Evolutionary conservation across 2,797 vertebrate species (phyloP).

Genomic region (Brachyrhaphis roseni): DNA sequence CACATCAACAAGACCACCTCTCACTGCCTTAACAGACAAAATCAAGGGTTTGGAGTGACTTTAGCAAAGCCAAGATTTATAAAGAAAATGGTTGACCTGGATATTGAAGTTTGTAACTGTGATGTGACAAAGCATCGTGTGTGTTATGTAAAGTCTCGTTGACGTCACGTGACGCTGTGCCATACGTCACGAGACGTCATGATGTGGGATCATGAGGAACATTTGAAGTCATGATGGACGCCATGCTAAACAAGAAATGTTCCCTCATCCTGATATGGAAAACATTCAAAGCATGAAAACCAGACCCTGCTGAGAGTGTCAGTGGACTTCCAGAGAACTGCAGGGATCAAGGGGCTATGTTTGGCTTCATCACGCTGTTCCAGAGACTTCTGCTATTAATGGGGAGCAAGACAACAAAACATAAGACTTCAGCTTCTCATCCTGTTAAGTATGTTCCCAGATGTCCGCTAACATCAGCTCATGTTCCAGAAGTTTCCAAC

Average conservation of each 20-base stretch:
- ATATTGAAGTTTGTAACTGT: not conserved
- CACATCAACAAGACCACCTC: not conserved
- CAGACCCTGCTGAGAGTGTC: not conserved
- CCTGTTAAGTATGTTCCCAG: constrained; percentile 21
- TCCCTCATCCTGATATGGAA: not conserved
- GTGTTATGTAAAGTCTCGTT: not conserved
- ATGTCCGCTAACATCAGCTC: constrained; percentile 45
- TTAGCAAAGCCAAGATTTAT: not conserved
- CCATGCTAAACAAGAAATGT: not conserved
- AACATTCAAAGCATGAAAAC: not conserved
- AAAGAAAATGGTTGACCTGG: not conserved
- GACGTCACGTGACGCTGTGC: too few relatives aligned
- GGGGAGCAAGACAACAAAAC: constrained; percentile 42
- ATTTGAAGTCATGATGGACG: not conserved
- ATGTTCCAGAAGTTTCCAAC: constrained; percentile 60
- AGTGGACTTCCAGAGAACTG: constrained; percentile 6
- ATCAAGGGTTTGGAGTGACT: not conserved
- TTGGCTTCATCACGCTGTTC: constrained; percentile 5
- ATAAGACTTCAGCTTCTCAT: constrained; percentile 24
- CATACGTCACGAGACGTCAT: not conserved
- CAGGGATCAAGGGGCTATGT: not conserved
- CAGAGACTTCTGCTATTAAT: constrained; percentile 20
- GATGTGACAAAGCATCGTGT: not conserved
- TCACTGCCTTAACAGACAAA: not conserved
- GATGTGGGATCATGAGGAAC: not conserved